A percentile compares a stretch with the other conserved stretches of the same genome.
These are phyloP conservation scores for Ephestia elutella DNA, from an alignment of 1,140 invertebrate species.

Conservation along the genomic window DNA sequence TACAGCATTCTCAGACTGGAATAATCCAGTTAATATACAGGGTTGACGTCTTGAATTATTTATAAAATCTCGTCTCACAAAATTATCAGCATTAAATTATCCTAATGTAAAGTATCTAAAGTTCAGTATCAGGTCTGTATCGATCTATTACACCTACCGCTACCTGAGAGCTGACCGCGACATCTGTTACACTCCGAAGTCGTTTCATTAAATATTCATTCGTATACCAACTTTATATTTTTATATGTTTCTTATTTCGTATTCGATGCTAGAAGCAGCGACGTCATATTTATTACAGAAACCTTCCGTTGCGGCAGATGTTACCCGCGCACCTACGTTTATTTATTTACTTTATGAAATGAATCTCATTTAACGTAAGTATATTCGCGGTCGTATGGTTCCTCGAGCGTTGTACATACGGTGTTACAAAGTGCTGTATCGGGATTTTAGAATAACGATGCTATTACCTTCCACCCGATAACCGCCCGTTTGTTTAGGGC, in stretches of 20 bases:
- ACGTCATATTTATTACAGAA: constrained; percentile 38
- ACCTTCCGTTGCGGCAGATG: constrained; percentile 20
- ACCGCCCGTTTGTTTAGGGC: constrained; percentile 42
- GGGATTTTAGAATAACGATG: constrained; percentile 21
- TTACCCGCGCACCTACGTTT: constrained; percentile 7
- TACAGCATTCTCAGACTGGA: constrained; percentile 31
- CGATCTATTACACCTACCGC: not conserved
- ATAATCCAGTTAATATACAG: not conserved
- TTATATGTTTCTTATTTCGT: constrained; percentile 40
- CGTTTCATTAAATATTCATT: constrained; percentile 28
- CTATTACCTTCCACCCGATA: constrained; percentile 27
- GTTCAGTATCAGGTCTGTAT: not conserved
- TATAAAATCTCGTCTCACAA: not conserved
- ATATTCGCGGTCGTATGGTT: not conserved
- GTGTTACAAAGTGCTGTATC: not conserved
- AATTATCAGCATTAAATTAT: not conserved
- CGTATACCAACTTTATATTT: constrained; percentile 36
- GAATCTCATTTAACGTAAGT: constrained; percentile 1
- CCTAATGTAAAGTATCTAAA: no score
- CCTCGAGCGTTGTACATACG: not conserved
- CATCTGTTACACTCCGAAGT: constrained; percentile 11
- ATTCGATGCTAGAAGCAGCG: constrained; percentile 34
- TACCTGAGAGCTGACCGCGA: constrained; percentile 11
- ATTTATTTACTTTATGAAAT: constrained; percentile 1
- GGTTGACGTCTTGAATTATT: not conserved